Evolutionary conservation across 2,797 vertebrate genomes (phyloP).

Genomic region (Melanotaenia pygmaea): DNA sequence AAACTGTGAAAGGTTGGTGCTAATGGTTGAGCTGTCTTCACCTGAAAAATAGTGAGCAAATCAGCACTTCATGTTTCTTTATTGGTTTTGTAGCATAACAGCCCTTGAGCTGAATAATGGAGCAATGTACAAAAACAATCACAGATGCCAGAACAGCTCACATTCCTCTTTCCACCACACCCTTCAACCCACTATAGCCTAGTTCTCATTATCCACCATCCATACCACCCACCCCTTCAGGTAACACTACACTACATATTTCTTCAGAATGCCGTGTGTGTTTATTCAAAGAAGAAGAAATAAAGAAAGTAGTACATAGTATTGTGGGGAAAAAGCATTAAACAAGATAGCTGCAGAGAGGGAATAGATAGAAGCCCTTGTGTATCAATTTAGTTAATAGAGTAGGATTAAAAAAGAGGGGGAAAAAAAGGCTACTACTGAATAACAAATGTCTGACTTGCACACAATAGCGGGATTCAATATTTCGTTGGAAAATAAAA

Average conservation of each 20-base stretch:
- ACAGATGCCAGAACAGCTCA: constrained; percentile 8
- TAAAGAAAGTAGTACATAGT: not conserved
- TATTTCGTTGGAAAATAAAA: constrained; percentile 6
- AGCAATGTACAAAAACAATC: constrained; percentile 11
- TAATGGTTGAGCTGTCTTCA: constrained; percentile 28
- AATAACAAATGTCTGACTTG: constrained; percentile 13
- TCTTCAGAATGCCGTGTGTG: not conserved
- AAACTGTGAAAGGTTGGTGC: constrained; percentile 29
- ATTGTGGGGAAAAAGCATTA: not conserved
- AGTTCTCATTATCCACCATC: constrained; percentile 2
- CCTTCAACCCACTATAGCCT: not conserved
- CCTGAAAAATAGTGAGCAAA: constrained; percentile 36
- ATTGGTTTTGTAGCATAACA: constrained; percentile 6
- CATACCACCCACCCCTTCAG: not conserved
- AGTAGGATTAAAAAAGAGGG: not conserved
- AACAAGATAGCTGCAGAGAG: constrained; percentile 2
- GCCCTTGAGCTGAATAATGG: constrained; percentile 18
- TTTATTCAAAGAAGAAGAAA: constrained; percentile 8
- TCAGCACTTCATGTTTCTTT: constrained; percentile 20
- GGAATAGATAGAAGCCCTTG: not conserved
- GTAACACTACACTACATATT: not conserved
- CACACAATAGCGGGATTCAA: not conserved
- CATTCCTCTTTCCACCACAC: constrained; percentile 4
- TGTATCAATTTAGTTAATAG: not conserved
- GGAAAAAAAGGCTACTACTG: not conserved